Base-by-base conservation (phyloP, 2,888 invertebrate species). In the Carabus problematicus region DNA sequence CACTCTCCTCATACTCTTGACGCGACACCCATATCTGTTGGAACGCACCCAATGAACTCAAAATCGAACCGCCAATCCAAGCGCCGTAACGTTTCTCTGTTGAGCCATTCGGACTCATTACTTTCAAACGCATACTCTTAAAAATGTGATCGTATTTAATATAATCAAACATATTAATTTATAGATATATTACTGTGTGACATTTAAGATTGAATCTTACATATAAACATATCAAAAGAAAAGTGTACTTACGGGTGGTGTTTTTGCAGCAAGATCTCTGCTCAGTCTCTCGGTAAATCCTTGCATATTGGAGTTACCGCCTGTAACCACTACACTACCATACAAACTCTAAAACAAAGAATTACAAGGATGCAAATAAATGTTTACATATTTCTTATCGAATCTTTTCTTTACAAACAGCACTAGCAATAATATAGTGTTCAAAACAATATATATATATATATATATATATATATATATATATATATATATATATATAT, bases 11-110 rank as follows among this genome's bases (percentile, higher is more conserved):
- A 81, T 98, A 99, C 82, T 99, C 99, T 81, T 98, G 97, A 75
- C 97, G 97, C 0, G 98, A 97, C 75, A 99, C 96, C 99, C 99
- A 99, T 96, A 99, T 97, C 83, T 99, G 98, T 79, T 99, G 99
- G 85, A 99, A 99, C 14, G 98, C 97, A 7, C 99, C 98, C 77
- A 99, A 92, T 0, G 98, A 98, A 0, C 98, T 98, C 59, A 99
- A 84, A 76, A 99, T 99, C 0, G 98, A 99, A 2, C 99, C 99
- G 41, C 91, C 99, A 72, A 98, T 98, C 98, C 98, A 99, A 0
- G 98, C 92, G 4, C 98, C 98, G 83, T 97, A 98, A 67, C 97
- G 84, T 58, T 98, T 82, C 82, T 99, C 99, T 0, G 92, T 89
- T 55, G 92, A 91, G 54, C 95, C 93, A 76, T 95, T 94, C 3